Evolutionary conservation across 2,797 vertebrate species (phyloP).

Genomic region (Trematocara caparti): DNA sequence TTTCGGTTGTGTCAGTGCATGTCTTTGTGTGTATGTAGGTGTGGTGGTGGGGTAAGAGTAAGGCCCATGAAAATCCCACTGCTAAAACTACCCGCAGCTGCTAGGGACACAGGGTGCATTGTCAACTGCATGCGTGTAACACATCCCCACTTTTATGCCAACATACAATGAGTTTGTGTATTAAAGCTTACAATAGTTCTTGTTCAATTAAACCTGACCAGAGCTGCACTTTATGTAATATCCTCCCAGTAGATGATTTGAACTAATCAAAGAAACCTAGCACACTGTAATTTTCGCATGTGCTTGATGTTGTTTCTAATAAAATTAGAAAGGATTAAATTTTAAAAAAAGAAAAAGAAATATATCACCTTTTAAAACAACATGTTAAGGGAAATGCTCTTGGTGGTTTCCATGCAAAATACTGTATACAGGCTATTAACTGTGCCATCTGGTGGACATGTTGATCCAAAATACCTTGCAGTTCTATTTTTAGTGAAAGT

Average conservation of each 20-base stretch:
- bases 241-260: background rate
- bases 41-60: background rate
- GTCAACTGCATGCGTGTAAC: background rate
- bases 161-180: background rate
- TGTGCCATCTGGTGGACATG: slow-evolving; percentile 52
- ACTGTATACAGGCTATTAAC: background rate
- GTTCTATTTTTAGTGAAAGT: background rate
- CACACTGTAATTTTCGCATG: background rate
- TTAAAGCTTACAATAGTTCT: background rate
- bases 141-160: background rate
- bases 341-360: background rate
- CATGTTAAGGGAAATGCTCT: background rate
- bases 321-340: background rate
- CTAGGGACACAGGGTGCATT: slow-evolving; percentile 50
- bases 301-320: background rate
- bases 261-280: background rate
- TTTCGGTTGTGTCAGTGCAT: background rate
- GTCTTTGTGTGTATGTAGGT: background rate
- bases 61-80: slow-evolving; percentile 53
- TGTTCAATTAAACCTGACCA: background rate
- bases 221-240: background rate
- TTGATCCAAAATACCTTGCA: background rate
- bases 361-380: background rate
- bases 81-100: slow-evolving; percentile 64
- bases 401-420: background rate